A percentile compares a stretch with the other conserved stretches of the same genome.
Conservation (phyloP, 2,113 vertebrate species). For the Bombycilla garrulus region DNA sequence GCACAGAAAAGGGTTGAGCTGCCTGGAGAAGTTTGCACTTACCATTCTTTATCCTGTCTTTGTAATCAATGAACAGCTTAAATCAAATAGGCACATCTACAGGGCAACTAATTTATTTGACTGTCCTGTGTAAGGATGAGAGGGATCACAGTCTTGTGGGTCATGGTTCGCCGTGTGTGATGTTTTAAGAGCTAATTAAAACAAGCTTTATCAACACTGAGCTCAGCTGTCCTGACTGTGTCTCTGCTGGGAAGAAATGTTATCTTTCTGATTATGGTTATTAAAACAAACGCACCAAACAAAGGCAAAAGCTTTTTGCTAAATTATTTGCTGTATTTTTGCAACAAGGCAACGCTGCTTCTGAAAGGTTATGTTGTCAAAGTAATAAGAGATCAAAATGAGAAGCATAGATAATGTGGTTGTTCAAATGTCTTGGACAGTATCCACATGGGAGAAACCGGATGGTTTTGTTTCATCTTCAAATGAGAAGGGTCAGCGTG, state of each 20-base stretch:
- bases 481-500: neutral
- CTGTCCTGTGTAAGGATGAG: neutral
- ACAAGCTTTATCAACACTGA: neutral
- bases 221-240: neutral
- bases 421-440: slow-evolving; percentile 76
- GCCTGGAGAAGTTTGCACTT: neutral
- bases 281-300: neutral
- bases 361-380: neutral
- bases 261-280: neutral
- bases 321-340: neutral
- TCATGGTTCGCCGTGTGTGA: rapidly evolving
- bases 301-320: neutral
- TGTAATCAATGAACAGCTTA: neutral
- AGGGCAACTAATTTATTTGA: neutral
- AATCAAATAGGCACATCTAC: neutral
- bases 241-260: neutral
- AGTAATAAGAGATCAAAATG: neutral
- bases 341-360: neutral
- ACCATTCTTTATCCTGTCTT: neutral
- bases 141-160: neutral
- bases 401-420: slow-evolving; percentile 10
- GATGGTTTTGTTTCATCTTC: slow-evolving; percentile 72
- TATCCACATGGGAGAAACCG: slow-evolving; percentile 92
- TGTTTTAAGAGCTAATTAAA: neutral
- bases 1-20: neutral